These are phyloP conservation scores for Ceratina japonica DNA, from an alignment of 1,140 invertebrate genomes.

Conservation along the genomic window DNA sequence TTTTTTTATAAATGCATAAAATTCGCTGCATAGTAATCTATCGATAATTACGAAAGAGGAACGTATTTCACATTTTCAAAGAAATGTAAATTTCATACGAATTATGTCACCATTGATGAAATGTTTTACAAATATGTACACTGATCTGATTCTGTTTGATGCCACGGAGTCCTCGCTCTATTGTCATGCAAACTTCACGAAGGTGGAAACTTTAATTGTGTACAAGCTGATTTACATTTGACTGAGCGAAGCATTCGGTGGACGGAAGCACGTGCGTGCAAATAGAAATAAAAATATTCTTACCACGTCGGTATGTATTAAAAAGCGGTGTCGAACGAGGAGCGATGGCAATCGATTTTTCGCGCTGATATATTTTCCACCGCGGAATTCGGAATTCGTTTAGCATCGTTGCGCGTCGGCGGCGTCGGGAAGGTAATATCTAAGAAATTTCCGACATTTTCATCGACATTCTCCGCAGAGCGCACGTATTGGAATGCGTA, in stretches of 20 bases:
- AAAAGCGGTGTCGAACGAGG: background rate
- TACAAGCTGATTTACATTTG: no score
- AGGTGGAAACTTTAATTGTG: no score
- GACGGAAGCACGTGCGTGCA: background rate
- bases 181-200: no score
- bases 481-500: slow-evolving; percentile 40
- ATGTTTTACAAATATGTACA: no score
- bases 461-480: slow-evolving; percentile 25
- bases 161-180: no score
- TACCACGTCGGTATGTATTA: background rate
- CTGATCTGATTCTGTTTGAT: no score
- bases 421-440: slow-evolving; percentile 21
- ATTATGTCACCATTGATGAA: background rate
- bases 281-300: background rate
- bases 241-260: background rate
- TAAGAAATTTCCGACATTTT: slow-evolving; percentile 41
- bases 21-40: no score
- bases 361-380: slow-evolving; percentile 13
- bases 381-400: slow-evolving; percentile 27
- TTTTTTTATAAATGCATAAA: no score
- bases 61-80: background rate
- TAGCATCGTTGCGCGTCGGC: slow-evolving; percentile 15
- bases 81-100: background rate
- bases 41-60: no score
- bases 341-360: slow-evolving; percentile 9